Evolutionary conservation across 2,797 vertebrate species (phyloP), one percentile per base, ranked within the genome.

Genomic region (Tolypeutes matacus): DNA sequence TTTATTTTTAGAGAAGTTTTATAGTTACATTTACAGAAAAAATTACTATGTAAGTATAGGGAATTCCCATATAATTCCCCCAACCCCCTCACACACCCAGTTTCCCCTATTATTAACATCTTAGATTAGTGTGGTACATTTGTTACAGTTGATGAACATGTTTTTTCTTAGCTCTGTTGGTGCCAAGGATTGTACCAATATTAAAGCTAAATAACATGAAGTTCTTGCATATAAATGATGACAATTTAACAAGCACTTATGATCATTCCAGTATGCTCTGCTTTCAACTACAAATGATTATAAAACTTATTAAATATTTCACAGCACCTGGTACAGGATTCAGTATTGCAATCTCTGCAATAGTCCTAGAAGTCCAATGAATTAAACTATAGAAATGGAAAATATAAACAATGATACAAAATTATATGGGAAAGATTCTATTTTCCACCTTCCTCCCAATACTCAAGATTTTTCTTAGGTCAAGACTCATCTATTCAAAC

Each of bases 221-320:
- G 11, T 53, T 65, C 21, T 67, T 93, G 60, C 25, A 23, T 93
- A 23, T 73, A 60, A 94, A 93, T 64, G 93, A 64, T 62, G 76
- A 80, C 2, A 84, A 25, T 72, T 82, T 94, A 70, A 82, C 7
- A 94, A n/a, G 21, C 9, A 94, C n/a, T 89, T 70, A 80, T 46
- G 18, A 67, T 86, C 18, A 46, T 85, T 83, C 20, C 2, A 21
- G 2, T 51, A 51, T 42, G 62, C 56, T 88, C 42, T 93, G 20
- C 46, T 46, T 89, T 73, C 27, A 81, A 89, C 87, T 49, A 78
- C 39, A 70, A 60, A 76, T 86, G 46, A 88, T 53, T 69, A 77
- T 53, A 42, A 0, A 70, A 8, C 51, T 1, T 94, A 18, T 91
- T 64, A 86, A 76, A 64, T 73, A 46, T 73, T 70, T 4, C 7